Evolutionary conservation across 23 tunicate genomes (phyloP), one percentile per base, ranked within the genome.

Genomic region (Styela plicata): DNA sequence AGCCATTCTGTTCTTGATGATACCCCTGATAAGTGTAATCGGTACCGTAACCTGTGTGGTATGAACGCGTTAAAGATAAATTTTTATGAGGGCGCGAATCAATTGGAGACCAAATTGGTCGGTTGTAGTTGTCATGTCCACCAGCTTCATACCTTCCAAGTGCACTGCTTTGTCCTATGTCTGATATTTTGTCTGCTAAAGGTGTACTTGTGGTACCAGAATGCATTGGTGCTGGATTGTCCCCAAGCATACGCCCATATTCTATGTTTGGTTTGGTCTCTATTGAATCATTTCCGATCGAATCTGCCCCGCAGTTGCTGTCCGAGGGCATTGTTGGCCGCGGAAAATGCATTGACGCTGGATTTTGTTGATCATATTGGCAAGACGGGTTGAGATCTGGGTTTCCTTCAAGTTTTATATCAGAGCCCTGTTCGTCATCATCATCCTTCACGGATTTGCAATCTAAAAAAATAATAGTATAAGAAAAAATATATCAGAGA

Each of bases 51-150:
- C 63, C 81, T 10, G 24, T 24, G 10, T 36, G 64, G 53, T 76
- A 76, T 7, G 81, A 30, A 19, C 81, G 36, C 25, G 64, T 31
- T 29, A 44, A 44, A 25, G 24, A 26, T 18, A 76, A 5, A 27
- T 26, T 23, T 0, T 76, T 53, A 0, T 52, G 63, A 0, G 81
- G 53, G 36, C 27, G 81, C 27, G 81, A 44, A 21, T 76, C 81
- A 13, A 76, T 76, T 44, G 81, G 81, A 17, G 81, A 76, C 81
- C 81, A 76, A 21, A 76, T 52, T 24, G 81, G 66, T 37, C 81
- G 28, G 65, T 52, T 71, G 36, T 71, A 71, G 32, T 34, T 34
- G 16, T 71, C 77, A 32, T 33, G 35, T 3, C 77, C 13, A 13
- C 57, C 37, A 16, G 36, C 29, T 30, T 71, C 77, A 36, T 71